These are phyloP conservation scores for Maccullochella peelii DNA, from an alignment of 2,113 vertebrate genomes.

Conservation along the genomic window DNA sequence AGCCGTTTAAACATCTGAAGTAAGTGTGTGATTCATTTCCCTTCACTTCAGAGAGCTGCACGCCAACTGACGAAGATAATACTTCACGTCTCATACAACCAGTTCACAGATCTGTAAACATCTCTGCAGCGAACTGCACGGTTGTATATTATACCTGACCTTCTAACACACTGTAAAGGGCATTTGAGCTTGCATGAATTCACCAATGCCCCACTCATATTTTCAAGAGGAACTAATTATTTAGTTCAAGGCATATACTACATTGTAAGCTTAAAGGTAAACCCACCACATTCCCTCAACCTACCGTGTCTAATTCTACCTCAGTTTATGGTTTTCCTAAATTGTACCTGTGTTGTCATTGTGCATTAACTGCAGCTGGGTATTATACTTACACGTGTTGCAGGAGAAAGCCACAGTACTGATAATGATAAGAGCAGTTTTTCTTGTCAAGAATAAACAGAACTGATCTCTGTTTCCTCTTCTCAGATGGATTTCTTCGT, in stretches of 20 bases:
- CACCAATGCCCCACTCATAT: not conserved
- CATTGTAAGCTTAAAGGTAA: not conserved
- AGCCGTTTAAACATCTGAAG: conserved; percentile 27
- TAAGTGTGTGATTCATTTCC: conserved; percentile 35
- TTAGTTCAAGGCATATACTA: not conserved
- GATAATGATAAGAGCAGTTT: not conserved
- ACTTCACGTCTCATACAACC: conserved; percentile 9
- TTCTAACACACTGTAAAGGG: not conserved
- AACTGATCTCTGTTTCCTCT: not conserved
- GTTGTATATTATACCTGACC: not conserved
- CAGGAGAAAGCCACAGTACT: not conserved
- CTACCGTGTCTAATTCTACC: not conserved
- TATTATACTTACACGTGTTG: not conserved
- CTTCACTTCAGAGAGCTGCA: conserved; percentile 21
- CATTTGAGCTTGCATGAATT: not conserved
- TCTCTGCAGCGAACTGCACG: not conserved
- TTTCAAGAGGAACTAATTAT: not conserved
- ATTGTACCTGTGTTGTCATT: not conserved
- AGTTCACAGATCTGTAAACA: not conserved
- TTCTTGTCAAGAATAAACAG: not conserved
- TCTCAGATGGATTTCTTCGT: not conserved
- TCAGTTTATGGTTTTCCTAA: not conserved
- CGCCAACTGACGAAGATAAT: not conserved
- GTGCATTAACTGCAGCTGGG: not conserved
- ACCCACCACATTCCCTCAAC: not conserved